These are phyloP conservation scores for Rhysida immarginata DNA, from an alignment of 1,140 invertebrate genomes.

Conservation along the genomic window DNA sequence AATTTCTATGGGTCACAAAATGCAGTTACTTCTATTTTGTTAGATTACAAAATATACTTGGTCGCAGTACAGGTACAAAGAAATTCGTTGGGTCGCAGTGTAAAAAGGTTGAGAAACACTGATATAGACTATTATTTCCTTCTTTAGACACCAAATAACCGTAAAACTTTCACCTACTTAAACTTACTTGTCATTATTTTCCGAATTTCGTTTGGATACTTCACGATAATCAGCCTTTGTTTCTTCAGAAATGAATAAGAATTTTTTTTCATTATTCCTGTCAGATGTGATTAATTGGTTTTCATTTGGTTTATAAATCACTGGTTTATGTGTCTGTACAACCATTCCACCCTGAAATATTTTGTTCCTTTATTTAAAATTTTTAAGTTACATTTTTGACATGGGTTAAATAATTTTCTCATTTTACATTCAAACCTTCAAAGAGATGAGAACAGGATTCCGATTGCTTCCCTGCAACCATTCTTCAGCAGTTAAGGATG, in stretches of 20 bases:
- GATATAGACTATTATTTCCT: too few relatives aligned
- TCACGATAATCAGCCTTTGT: constrained; percentile 69
- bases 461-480: constrained; percentile 74
- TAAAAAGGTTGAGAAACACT: too few relatives aligned
- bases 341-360: constrained; percentile 38
- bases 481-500: constrained; percentile 67
- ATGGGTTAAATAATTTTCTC: background rate
- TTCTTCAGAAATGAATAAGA: constrained; percentile 63
- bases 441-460: constrained; percentile 62
- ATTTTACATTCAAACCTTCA: constrained; percentile 35
- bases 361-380: too few relatives aligned
- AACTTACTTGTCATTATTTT: constrained; percentile 2
- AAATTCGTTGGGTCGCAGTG: too few relatives aligned
- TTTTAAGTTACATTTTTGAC: too few relatives aligned
- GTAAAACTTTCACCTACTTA: too few relatives aligned
- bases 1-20: too few relatives aligned
- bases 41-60: too few relatives aligned
- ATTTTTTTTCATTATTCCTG: constrained; percentile 65
- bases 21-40: too few relatives aligned
- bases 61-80: too few relatives aligned
- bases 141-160: background rate
- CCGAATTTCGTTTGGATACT: constrained; percentile 27
- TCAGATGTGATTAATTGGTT: constrained; percentile 35
- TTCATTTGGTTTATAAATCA: constrained; percentile 39
- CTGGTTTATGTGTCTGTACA: constrained; percentile 53